Evolutionary conservation across 2,113 vertebrate species (phyloP).

Genomic region (Myodes glareolus): DNA sequence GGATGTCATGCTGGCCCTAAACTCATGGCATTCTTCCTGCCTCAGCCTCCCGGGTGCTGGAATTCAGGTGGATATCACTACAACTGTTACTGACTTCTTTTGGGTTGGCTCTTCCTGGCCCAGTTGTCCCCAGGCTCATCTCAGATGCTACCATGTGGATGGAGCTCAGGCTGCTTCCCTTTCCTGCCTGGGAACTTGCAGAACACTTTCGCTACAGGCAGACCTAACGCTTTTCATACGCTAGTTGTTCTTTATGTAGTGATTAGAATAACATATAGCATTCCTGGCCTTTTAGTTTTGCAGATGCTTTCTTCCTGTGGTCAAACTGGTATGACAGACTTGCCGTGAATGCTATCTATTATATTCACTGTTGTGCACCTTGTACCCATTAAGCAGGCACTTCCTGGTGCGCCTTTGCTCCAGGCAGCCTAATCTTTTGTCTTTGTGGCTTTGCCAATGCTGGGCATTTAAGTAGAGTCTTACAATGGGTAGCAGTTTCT

Average conservation of each 20-base stretch:
- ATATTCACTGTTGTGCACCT: background rate
- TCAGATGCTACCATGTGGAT: background rate
- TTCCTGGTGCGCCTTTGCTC: background rate
- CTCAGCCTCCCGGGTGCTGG: background rate
- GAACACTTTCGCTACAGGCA: background rate
- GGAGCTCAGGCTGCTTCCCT: background rate
- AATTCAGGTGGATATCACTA: background rate
- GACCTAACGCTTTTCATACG: background rate
- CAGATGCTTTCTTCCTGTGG: slow-evolving; percentile 6
- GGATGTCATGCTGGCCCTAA: background rate
- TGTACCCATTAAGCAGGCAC: background rate
- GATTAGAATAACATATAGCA: background rate
- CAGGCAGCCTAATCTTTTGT: slow-evolving; percentile 6
- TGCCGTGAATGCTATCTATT: background rate
- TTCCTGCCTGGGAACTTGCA: background rate
- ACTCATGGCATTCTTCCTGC: background rate
- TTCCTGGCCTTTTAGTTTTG: background rate
- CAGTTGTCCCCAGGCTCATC: background rate
- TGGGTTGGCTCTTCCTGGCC: background rate
- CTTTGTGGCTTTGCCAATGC: background rate
- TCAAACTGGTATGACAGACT: background rate
- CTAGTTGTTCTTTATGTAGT: background rate
- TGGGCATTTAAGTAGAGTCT: background rate
- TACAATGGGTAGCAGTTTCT: background rate
- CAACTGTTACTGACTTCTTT: too few relatives aligned